A percentile compares a stretch with the other conserved stretches of the same genome.
Conservation (phyloP, 2,113 vertebrate species). For the Panthera uncia region DNA sequence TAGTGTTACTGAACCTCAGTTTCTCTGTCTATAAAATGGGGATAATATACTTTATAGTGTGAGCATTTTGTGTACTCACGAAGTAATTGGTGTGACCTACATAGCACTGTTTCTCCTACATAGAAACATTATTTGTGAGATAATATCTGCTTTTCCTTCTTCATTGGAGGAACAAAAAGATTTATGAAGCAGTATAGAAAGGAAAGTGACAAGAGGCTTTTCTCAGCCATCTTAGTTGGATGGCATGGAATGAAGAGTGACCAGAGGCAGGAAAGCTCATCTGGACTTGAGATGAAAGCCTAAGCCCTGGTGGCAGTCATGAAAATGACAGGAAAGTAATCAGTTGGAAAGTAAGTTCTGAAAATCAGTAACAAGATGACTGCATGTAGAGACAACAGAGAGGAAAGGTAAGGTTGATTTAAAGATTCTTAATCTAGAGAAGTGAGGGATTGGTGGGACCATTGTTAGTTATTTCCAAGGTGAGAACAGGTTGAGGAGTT, state of each 20-base stretch:
- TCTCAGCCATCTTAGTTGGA: background rate
- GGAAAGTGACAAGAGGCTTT: background rate
- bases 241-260: background rate
- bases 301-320: background rate
- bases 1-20: background rate
- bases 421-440: background rate
- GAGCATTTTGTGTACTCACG: background rate
- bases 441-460: background rate
- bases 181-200: constrained; percentile 6
- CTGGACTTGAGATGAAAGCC: constrained; percentile 26
- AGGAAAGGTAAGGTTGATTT: background rate
- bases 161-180: constrained; percentile 3
- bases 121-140: background rate
- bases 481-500: background rate
- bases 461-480: constrained; percentile 4
- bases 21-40: constrained; percentile 14
- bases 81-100: background rate
- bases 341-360: constrained; percentile 21
- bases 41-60: background rate
- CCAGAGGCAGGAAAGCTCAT: background rate
- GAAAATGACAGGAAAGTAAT: background rate
- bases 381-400: background rate
- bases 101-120: background rate
- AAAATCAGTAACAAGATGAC: background rate
- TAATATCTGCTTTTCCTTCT: background rate